These are phyloP conservation scores for Otolemur crassicaudatus DNA, from an alignment of 2,797 vertebrate species.

Conservation along the genomic window DNA sequence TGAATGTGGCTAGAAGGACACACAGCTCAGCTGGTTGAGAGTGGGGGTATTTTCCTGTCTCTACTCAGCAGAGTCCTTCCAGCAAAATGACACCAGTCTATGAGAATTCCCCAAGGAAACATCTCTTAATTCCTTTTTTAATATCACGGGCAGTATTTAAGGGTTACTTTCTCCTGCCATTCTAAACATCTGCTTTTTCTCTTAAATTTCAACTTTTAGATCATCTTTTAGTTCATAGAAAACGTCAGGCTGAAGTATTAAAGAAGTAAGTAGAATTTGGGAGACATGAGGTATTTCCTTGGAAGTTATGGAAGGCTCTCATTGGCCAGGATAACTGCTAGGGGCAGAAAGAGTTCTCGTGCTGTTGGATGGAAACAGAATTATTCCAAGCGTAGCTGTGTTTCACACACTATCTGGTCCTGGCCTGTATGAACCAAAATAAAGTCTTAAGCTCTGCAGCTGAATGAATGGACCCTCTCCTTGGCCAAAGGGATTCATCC, in stretches of 20 bases:
- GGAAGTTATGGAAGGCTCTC: background rate
- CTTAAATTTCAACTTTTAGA: background rate
- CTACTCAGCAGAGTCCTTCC: background rate
- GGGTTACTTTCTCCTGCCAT: background rate
- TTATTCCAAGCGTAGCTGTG: background rate
- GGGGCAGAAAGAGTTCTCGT: background rate
- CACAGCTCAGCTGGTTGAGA: background rate
- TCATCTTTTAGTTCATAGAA: background rate
- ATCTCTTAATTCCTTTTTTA: slow-evolving; percentile 13
- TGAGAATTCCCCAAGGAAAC: background rate
- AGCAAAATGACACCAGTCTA: background rate
- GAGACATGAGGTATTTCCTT: background rate
- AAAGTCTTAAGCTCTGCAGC: background rate
- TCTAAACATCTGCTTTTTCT: background rate
- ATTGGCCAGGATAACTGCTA: background rate
- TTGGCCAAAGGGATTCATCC: background rate
- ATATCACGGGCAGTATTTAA: background rate
- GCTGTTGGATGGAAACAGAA: background rate
- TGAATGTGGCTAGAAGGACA: background rate
- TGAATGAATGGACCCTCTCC: background rate
- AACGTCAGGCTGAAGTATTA: background rate
- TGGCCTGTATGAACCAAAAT: background rate
- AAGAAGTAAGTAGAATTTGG: background rate
- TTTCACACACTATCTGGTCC: background rate
- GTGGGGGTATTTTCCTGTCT: background rate